Base-by-base conservation (phyloP, 2,113 vertebrate genomes). In the Numida meleagris region DNA sequence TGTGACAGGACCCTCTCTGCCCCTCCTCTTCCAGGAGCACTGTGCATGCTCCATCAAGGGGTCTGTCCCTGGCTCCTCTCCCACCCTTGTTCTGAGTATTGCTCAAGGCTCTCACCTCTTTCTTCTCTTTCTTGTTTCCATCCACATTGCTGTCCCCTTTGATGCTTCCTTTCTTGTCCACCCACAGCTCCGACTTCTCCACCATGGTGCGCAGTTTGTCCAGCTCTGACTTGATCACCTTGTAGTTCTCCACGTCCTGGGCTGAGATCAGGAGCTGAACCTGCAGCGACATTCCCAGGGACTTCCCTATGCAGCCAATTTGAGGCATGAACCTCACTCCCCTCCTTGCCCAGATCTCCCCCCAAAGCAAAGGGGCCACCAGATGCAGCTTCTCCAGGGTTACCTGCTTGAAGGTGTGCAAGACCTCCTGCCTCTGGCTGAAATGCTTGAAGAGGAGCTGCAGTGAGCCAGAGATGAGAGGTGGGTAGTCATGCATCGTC, bases 401-500 rank as follows among this genome's bases (percentile, higher is more conserved):
- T 97, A 99, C 99, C 99, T 99, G 99, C 96, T 99, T 99, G 94
- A 99, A 99, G 86, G 99, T 99, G 95, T 99, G 99, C 91, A 99
- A 96, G 86, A 99, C 98, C 82, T 99, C 99, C 97, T 99, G 99
- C 90, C 99, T 98, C 97, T 99, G 99, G 97, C 99, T 99, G 97
- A 99, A 99, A 96, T 99, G 99, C 96, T 99, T 99, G 97, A 99
- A 99, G 82, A 99, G 99, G 73, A 99, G 98, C 95, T 99, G 99
- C 94, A 99, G 97, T 21, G 99, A 99, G 31, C 99, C 99, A 0
- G 99, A 99, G 91, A 99, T 98, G 80, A 99, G 98, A 0, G 99
- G 98, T 1, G 99, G 98, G 17, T 99, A 99, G 95, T 99, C 98
- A 0, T 99, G 99, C 99, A 99, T 99, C 23, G 98, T 99, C 92